Conservation (phyloP, 2,888 invertebrate species). For the Theretra japonica region DNA sequence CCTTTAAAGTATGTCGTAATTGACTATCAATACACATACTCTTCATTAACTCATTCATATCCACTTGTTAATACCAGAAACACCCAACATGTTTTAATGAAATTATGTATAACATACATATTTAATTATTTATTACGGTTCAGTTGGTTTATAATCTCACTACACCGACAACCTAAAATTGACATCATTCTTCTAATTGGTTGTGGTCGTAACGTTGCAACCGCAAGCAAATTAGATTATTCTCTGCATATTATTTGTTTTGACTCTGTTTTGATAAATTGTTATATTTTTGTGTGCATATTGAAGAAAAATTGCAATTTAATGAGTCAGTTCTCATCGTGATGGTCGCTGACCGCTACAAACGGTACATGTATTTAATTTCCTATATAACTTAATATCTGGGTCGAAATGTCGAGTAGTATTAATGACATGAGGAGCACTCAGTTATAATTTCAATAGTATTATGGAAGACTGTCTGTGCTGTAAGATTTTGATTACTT, state of each 20-base stretch:
- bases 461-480: too few species aligned
- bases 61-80: too few species aligned
- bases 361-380: slow-evolving; percentile 13
- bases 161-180: background rate
- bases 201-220: background rate
- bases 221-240: background rate
- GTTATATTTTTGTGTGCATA: background rate
- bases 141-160: too few species aligned
- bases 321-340: background rate
- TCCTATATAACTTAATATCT: background rate
- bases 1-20: too few species aligned
- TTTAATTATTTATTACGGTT: too few species aligned
- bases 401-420: background rate
- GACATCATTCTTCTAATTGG: background rate
- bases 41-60: too few species aligned
- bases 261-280: background rate
- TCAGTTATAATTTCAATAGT: too few species aligned
- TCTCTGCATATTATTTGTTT: background rate
- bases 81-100: too few species aligned
- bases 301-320: slow-evolving; percentile 11
- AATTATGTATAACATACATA: too few species aligned
- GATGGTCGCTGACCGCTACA: background rate
- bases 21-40: too few species aligned
- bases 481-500: too few species aligned
- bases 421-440: too few species aligned